These are phyloP conservation scores for Phrynocephalus versicolor DNA, from an alignment of 2,113 vertebrate species.

Conservation along the genomic window DNA sequence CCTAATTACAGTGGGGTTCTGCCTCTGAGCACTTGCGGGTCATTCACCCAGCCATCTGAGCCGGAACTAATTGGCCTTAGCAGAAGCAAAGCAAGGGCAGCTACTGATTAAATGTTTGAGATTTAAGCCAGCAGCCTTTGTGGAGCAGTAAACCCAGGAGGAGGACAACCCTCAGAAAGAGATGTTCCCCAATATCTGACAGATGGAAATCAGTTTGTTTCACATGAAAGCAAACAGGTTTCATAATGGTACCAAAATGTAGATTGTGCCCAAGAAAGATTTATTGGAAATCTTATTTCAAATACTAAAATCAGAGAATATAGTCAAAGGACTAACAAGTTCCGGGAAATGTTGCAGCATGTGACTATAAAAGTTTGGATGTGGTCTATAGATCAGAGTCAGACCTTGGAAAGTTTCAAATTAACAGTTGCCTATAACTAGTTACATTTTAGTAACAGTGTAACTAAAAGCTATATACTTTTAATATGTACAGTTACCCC, in stretches of 20 bases:
- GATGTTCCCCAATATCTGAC: neutral
- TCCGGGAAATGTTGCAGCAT: too few species aligned
- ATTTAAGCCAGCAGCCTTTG: neutral
- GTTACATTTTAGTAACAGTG: too few species aligned
- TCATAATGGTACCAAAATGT: neutral
- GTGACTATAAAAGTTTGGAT: too few species aligned
- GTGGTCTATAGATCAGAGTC: too few species aligned
- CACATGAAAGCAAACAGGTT: slow-evolving; percentile 11
- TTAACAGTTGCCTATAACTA: too few species aligned
- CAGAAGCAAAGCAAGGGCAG: slow-evolving; percentile 5
- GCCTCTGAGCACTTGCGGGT: neutral
- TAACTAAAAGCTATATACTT: too few species aligned
- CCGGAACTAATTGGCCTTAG: slow-evolving; percentile 13
- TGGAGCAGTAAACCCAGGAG: neutral
- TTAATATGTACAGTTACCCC: too few species aligned
- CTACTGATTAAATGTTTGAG: neutral
- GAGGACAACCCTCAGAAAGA: slow-evolving; percentile 4
- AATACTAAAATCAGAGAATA: neutral
- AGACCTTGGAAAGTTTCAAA: too few species aligned
- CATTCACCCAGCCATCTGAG: slow-evolving; percentile 22
- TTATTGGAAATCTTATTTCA: neutral
- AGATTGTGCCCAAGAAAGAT: neutral
- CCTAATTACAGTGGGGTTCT: slow-evolving; percentile 24
- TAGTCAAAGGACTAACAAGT: too few species aligned
- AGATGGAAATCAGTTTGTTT: neutral